A percentile compares a stretch with the other conserved stretches of the same genome.
phyloP scores from a whole-genome alignment of 2,113 vertebrate genomes.

The Brachypodius melanocephalos region DNA sequence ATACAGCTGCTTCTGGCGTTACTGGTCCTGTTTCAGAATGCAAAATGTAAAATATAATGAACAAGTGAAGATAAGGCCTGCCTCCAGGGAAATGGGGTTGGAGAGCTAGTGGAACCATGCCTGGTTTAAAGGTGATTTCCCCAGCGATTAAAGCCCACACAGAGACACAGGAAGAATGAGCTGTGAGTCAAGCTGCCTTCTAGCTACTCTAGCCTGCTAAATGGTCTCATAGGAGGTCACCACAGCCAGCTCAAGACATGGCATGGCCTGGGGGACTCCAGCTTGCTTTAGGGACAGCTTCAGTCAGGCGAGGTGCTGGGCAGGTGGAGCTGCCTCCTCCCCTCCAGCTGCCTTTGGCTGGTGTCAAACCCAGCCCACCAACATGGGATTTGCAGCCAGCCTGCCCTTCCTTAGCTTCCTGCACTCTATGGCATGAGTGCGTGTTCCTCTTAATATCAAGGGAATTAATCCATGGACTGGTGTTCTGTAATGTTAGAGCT shows the following conservation, averaged over 20 bases:
- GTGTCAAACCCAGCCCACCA: neutral
- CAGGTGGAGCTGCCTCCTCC: rapidly evolving
- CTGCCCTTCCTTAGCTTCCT: neutral
- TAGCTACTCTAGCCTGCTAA: neutral
- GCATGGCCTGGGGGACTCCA: neutral
- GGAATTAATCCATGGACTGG: neutral
- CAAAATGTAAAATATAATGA: neutral
- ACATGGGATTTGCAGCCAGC: neutral
- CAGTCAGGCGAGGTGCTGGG: neutral
- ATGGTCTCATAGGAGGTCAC: neutral
- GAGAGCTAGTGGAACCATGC: neutral
- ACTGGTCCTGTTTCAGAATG: neutral
- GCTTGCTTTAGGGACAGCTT: neutral
- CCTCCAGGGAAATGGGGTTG: neutral
- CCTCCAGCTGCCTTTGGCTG: neutral
- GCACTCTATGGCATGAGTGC: rapidly evolving
- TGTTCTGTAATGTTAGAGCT: neutral
- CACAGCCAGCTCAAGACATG: neutral
- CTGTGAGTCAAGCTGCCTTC: neutral
- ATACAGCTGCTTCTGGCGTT: neutral
- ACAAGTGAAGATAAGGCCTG: neutral
- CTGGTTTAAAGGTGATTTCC: neutral
- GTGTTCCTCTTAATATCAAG: neutral
- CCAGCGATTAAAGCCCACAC: neutral
- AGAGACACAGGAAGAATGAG: neutral